phyloP scores from a whole-genome alignment of 1,140 invertebrate genomes.

The Anadara kagoshimensis region DNA sequence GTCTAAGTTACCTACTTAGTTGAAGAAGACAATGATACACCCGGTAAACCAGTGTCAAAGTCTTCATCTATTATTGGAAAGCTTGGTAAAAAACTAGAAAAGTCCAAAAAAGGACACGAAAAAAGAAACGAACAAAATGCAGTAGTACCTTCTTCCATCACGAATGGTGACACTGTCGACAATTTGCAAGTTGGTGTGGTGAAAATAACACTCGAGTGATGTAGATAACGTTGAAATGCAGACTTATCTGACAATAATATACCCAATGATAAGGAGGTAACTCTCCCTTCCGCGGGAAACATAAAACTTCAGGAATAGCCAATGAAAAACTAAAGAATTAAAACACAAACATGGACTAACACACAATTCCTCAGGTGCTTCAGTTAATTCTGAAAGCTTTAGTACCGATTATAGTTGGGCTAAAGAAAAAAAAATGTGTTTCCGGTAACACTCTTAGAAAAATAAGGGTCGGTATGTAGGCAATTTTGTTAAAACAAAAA shows the following conservation, averaged over 20 bases:
- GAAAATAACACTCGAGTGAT: constrained; percentile 38
- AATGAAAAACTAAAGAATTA: constrained; percentile 35
- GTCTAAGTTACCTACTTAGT: constrained; percentile 46
- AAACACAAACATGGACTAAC: constrained; percentile 39
- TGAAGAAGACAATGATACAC: constrained; percentile 42
- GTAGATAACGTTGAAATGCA: constrained; percentile 54
- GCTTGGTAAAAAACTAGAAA: constrained; percentile 42
- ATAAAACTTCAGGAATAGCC: constrained; percentile 27
- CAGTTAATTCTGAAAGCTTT: constrained; percentile 53
- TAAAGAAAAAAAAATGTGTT: too few relatives aligned
- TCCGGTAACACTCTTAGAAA: too few relatives aligned
- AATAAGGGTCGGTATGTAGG: too few relatives aligned
- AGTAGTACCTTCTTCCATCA: constrained; percentile 11
- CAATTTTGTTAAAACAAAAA: too few relatives aligned
- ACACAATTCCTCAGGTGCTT: constrained; percentile 44
- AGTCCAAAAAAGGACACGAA: constrained; percentile 39
- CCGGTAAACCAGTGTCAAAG: constrained; percentile 25
- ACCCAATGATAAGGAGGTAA: constrained; percentile 21
- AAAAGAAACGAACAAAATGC: constrained; percentile 26
- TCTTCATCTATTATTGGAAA: constrained; percentile 34
- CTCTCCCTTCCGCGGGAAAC: constrained; percentile 8
- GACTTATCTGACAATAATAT: constrained; percentile 28
- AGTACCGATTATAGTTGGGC: constrained; percentile 58
- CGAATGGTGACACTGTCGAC: constrained; percentile 50
- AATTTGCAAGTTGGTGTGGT: constrained; percentile 45